These are phyloP conservation scores for Cremastinae sp. DNA, from an alignment of 2,888 invertebrate species.

Conservation along the genomic window DNA sequence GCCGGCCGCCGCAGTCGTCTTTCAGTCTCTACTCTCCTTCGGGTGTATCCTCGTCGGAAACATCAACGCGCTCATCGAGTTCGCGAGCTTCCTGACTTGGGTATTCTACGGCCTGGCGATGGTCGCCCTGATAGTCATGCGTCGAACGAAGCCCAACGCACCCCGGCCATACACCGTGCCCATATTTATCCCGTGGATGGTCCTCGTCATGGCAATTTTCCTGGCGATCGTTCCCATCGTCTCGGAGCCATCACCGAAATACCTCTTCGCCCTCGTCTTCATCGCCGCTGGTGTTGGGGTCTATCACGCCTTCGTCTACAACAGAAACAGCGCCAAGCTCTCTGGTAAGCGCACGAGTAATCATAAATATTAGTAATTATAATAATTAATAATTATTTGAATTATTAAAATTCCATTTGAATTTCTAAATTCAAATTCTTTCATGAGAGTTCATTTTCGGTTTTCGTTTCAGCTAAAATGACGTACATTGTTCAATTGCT, in stretches of 20 bases:
- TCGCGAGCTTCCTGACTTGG: constrained; percentile 94
- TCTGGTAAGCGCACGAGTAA: constrained; percentile 84
- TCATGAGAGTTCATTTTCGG: background rate
- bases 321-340: constrained; percentile 84
- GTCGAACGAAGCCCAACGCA: constrained; percentile 86
- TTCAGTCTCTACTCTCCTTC: constrained; percentile 88
- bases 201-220: constrained; percentile 87
- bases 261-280: constrained; percentile 88
- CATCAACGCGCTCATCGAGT: constrained; percentile 89
- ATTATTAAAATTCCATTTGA: too few species aligned
- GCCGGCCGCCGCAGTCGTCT: constrained; percentile 90
- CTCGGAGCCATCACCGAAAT: constrained; percentile 88
- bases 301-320: constrained; percentile 89
- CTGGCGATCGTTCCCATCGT: constrained; percentile 89
- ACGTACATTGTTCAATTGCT: constrained; percentile 86
- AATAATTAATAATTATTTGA: too few species aligned
- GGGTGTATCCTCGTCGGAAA: constrained; percentile 88
- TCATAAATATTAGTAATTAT: too few species aligned
- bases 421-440: too few species aligned
- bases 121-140: constrained; percentile 88
- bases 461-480: constrained; percentile 83
- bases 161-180: constrained; percentile 89
- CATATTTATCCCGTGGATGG: constrained; percentile 87
- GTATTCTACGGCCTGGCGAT: constrained; percentile 92
- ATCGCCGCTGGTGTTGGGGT: constrained; percentile 86